phyloP scores from a whole-genome alignment of 2,888 invertebrate species.

The Dusona sp. region DNA sequence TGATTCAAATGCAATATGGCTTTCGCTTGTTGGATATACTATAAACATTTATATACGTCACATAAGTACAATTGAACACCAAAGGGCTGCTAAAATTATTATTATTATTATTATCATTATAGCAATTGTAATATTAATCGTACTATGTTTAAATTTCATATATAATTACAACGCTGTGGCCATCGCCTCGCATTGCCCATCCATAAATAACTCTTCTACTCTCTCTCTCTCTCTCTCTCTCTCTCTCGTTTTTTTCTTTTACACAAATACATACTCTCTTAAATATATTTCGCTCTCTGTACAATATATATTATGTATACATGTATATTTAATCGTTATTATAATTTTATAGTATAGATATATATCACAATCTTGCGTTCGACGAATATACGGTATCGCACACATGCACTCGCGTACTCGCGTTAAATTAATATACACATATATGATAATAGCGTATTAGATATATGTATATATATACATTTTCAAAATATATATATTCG shows the following conservation, averaged over 20 bases:
- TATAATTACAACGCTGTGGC: slow-evolving; percentile 57
- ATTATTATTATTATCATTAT: slow-evolving; percentile 75
- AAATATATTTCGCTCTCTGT: slow-evolving; percentile 81
- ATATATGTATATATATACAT: slow-evolving; percentile 25
- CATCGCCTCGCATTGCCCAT: slow-evolving; percentile 67
- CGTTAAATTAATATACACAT: slow-evolving; percentile 44
- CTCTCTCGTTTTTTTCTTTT: slow-evolving; percentile 50
- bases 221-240: slow-evolving; percentile 22
- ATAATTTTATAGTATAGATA: slow-evolving; percentile 70
- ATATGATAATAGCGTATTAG: slow-evolving; percentile 18
- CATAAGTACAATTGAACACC: slow-evolving; percentile 84
- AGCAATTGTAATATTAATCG: slow-evolving; percentile 71
- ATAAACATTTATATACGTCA: slow-evolving; percentile 84
- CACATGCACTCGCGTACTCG: slow-evolving; percentile 56
- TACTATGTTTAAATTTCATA: slow-evolving; percentile 55
- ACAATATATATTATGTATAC: slow-evolving; percentile 74
- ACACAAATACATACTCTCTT: slow-evolving; percentile 78
- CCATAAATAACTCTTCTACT: slow-evolving; percentile 77
- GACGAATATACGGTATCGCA: slow-evolving; percentile 62
- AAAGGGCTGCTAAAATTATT: slow-evolving; percentile 81
- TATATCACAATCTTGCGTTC: slow-evolving; percentile 76
- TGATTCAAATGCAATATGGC: slow-evolving; percentile 13
- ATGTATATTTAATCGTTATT: slow-evolving; percentile 59
- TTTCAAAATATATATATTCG: slow-evolving; percentile 29
- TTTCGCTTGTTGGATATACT: slow-evolving; percentile 77